These are phyloP conservation scores for Oryctes rhinoceros DNA, from an alignment of 1,140 invertebrate species.

Conservation along the genomic window DNA sequence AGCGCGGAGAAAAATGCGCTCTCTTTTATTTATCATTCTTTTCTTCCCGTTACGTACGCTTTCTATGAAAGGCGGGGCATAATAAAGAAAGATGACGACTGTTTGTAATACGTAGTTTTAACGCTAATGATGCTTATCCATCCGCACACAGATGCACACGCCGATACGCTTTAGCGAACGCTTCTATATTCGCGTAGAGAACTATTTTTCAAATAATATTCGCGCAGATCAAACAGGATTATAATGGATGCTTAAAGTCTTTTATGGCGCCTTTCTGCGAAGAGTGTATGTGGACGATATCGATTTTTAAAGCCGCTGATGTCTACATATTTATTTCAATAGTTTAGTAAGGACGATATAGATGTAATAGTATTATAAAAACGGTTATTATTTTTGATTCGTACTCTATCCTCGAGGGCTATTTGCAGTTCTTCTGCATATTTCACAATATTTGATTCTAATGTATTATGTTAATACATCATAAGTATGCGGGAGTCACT, in stretches of 20 bases:
- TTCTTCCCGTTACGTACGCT: constrained; percentile 3
- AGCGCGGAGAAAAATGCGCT: neutral
- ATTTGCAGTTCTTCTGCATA: too few species aligned
- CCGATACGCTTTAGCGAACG: neutral
- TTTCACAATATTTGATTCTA: too few species aligned
- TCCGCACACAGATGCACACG: neutral
- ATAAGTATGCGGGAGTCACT: too few species aligned
- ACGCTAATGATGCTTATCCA: constrained; percentile 13
- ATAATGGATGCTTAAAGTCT: neutral
- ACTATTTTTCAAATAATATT: constrained; percentile 4
- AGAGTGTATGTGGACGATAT: neutral
- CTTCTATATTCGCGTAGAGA: neutral
- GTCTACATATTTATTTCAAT: too few species aligned
- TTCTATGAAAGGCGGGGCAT: neutral
- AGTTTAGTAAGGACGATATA: too few species aligned
- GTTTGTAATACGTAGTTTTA: constrained; percentile 3
- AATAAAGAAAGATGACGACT: neutral
- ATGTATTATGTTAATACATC: too few species aligned
- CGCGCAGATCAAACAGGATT: constrained; percentile 3
- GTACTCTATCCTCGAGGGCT: too few species aligned
- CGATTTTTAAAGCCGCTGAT: neutral
- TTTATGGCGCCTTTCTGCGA: neutral
- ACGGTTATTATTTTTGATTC: too few species aligned
- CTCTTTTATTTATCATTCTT: constrained; percentile 1
- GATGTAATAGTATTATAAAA: too few species aligned